These are phyloP conservation scores for Apogon hyalosoma DNA, from an alignment of 2,797 vertebrate species.

Conservation along the genomic window DNA sequence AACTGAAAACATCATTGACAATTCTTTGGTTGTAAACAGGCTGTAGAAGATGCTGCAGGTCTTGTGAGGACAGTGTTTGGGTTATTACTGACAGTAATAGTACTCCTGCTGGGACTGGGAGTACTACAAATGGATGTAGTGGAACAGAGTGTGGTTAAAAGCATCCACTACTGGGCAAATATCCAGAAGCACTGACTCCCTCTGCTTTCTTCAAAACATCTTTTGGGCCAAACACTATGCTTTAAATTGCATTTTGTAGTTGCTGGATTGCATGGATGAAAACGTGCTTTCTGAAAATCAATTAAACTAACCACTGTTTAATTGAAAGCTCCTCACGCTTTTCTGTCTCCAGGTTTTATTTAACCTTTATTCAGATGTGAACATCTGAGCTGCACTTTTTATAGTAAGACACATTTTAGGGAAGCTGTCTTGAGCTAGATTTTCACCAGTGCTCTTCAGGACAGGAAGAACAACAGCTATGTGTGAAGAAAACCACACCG, in stretches of 20 bases:
- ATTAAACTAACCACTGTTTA: conserved; percentile 5
- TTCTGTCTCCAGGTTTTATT: not conserved
- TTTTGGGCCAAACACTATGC: not conserved
- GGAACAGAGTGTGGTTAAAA: conserved; percentile 31
- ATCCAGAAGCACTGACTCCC: not conserved
- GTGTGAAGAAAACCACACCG: no score
- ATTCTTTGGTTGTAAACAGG: no score
- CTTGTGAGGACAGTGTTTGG: not conserved
- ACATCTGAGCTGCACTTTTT: no score
- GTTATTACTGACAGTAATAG: not conserved
- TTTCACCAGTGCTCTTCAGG: no score
- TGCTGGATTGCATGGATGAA: not conserved
- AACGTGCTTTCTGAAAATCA: conserved; percentile 17
- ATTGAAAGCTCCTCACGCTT: not conserved
- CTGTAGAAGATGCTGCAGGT: no score
- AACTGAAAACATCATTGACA: no score
- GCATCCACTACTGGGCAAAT: not conserved
- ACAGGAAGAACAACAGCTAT: no score
- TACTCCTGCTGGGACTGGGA: not conserved
- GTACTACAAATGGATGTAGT: conserved; percentile 13
- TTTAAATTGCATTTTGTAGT: not conserved
- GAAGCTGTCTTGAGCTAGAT: no score
- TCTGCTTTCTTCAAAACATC: not conserved
- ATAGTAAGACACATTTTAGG: no score
- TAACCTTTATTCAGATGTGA: not conserved